Base-by-base conservation (phyloP, 2,113 vertebrate species). In the Bostrychus sinensis region DNA sequence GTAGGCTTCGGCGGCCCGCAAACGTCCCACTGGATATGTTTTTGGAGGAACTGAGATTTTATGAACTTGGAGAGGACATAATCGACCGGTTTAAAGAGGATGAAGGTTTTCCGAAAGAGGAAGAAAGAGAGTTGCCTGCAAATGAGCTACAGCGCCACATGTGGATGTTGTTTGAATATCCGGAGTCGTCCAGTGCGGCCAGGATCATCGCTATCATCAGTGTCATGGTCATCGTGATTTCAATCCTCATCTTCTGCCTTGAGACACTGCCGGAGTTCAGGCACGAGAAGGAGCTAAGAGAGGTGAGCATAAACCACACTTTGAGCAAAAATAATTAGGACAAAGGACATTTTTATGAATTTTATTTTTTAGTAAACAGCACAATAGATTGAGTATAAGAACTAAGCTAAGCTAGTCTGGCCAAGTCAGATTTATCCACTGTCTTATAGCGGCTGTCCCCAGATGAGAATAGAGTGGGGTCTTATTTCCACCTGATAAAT, bases 201-300 rank as follows among this genome's bases (percentile, higher is more conserved):
- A 92, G 95, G 0, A 93, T 95, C 73, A 92, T 97, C 5, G 95
- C 96, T 62, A 93, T 97, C 70, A 92, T 97, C 82, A 97, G 95
- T 0, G 95, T 98, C 74, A 89, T 97, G 80, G 93, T 98, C 88
- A 98, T 98, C 36, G 91, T 98, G 28, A 81, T 98, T 78, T 98
- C 96, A 83, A 97, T 98, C 39, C 92, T 96, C 41, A 95, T 98
- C 84, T 97, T 97, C 93, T 97, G 95, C 74, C 71, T 97, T 55
- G 95, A 98, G 89, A 97, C 96, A 0, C 86, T 97, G 64, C 96
- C 96, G 0, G 94, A 96, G 66, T 97, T 97, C 85, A 93, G 92
- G 66, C 80, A 80, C 0, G 95, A 95, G 65, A 93, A 91, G 67
- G 92, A 95, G 26, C 79, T 78, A 32, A 77, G 87, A 64, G 92